These are phyloP conservation scores for Micropoecilia bifurca DNA, from an alignment of 2,797 vertebrate genomes.

Conservation along the genomic window DNA sequence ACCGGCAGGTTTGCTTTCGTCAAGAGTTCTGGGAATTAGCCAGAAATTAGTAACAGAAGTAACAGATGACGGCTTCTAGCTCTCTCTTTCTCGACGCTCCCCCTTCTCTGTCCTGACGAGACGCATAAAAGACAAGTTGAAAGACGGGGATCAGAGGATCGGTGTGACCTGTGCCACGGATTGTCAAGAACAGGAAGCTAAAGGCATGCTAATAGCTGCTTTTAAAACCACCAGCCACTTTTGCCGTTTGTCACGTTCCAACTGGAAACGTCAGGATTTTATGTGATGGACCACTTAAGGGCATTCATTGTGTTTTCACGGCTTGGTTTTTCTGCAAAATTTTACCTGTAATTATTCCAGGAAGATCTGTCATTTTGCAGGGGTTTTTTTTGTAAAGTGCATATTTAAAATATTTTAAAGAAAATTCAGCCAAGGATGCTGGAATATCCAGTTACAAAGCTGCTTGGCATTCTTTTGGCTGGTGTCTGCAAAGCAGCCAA, in stretches of 20 bases:
- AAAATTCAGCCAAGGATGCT: background rate
- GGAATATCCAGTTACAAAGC: background rate
- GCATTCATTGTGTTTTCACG: background rate
- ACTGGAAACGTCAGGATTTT: background rate
- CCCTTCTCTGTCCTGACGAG: slow-evolving; percentile 42
- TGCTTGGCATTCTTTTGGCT: background rate
- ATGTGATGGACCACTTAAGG: background rate
- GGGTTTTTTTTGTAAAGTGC: background rate
- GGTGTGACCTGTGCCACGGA: slow-evolving; percentile 55
- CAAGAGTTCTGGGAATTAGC: slow-evolving; percentile 58
- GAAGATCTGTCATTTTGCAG: background rate
- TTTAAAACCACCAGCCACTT: background rate
- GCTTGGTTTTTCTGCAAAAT: background rate
- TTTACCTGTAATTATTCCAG: background rate
- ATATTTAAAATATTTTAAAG: background rate
- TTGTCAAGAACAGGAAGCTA: slow-evolving; percentile 33
- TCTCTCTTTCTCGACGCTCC: background rate
- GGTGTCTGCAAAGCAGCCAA: background rate
- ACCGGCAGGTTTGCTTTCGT: slow-evolving; percentile 42
- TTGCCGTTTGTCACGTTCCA: background rate
- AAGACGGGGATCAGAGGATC: slow-evolving; percentile 55
- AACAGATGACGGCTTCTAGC: slow-evolving; percentile 11
- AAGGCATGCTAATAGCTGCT: slow-evolving; percentile 41
- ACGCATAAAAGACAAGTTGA: slow-evolving; percentile 49
- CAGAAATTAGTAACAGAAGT: slow-evolving; percentile 52